Conservation (phyloP, 2,797 vertebrate species). For the Gallinago nigripennis region DNA sequence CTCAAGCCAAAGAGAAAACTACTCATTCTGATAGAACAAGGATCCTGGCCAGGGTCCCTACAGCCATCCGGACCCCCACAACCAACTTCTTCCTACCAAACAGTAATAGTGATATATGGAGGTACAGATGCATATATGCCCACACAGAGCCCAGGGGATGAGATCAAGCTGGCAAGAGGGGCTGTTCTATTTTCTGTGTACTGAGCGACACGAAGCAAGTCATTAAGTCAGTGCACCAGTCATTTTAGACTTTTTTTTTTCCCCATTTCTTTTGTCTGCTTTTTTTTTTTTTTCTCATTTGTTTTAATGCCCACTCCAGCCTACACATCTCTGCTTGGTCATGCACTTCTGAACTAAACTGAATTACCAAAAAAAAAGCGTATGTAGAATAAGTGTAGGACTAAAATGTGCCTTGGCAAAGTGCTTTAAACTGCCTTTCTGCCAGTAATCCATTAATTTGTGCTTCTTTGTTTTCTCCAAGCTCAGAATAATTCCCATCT, state of each 20-base stretch:
- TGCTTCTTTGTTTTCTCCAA: constrained; percentile 66
- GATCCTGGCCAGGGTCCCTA: not conserved
- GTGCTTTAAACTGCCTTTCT: constrained; percentile 47
- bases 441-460: constrained; percentile 71
- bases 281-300: not conserved
- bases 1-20: not conserved
- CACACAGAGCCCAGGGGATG: not conserved
- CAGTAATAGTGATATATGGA: not conserved
- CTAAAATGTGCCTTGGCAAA: constrained; percentile 59
- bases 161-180: not conserved
- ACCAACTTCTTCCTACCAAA: accelerated
- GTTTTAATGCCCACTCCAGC: not conserved
- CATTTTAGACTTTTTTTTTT: not conserved
- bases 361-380: not conserved
- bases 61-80: accelerated
- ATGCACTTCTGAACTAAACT: not conserved
- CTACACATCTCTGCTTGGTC: not conserved
- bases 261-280: not conserved
- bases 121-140: not conserved
- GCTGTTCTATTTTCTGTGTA: not conserved
- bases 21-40: accelerated
- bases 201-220: not conserved
- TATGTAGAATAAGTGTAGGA: constrained; percentile 30
- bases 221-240: not conserved
- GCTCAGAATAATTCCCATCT: constrained; percentile 71